Conservation (phyloP, 1,140 invertebrate genomes). For the Conus betulinus region DNA sequence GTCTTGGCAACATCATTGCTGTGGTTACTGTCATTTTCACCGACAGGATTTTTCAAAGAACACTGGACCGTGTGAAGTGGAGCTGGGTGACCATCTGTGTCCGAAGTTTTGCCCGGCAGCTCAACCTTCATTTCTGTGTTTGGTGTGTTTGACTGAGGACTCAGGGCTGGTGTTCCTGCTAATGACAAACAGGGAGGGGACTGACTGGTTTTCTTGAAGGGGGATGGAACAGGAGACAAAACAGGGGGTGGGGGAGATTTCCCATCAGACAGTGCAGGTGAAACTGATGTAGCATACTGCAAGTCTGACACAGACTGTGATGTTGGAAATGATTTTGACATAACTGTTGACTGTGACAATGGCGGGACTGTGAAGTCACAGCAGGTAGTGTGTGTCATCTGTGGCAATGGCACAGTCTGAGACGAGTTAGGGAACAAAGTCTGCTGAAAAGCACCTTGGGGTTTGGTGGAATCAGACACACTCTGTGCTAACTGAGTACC, state of each 20-base stretch:
- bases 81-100: neutral
- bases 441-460: neutral
- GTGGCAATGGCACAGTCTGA: neutral
- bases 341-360: neutral
- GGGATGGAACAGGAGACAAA: conserved; percentile 26
- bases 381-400: neutral
- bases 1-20: neutral
- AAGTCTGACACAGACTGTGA: neutral
- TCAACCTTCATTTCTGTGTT: neutral
- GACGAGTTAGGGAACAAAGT: neutral
- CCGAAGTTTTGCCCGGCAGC: neutral
- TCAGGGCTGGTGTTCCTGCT: neutral
- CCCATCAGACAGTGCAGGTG: neutral
- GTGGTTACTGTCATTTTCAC: neutral
- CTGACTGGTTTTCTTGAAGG: conserved; percentile 1
- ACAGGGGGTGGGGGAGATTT: conserved; percentile 24
- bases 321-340: neutral
- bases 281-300: neutral
- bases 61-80: neutral
- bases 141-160: neutral
- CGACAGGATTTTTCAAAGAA: neutral
- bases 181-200: conserved; percentile 10
- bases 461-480: neutral
- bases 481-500: neutral
- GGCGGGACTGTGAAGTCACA: neutral